Percentiles rank a stretch among this genome's conserved stretches.
Conservation (phyloP, 2,888 invertebrate genomes). For the Agrochola macilenta region DNA sequence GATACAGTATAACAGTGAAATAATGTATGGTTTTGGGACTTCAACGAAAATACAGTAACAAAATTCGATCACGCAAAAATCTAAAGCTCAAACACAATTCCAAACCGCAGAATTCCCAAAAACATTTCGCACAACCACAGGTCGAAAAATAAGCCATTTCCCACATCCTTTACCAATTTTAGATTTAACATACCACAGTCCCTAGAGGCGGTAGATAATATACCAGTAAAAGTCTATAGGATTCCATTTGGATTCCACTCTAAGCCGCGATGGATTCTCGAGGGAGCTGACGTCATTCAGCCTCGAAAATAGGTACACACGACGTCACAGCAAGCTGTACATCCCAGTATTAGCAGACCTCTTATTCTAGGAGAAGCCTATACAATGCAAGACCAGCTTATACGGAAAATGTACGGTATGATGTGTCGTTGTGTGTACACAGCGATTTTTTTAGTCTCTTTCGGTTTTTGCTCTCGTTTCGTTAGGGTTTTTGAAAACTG, state of each 20-base stretch:
- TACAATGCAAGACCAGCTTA: neutral
- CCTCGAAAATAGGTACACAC: slow-evolving; percentile 51
- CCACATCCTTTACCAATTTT: slow-evolving; percentile 59
- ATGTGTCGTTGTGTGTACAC: neutral
- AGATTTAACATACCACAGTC: slow-evolving; percentile 61
- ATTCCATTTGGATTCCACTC: slow-evolving; percentile 66
- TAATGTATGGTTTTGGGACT: neutral
- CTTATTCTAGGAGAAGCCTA: neutral
- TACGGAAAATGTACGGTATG: neutral
- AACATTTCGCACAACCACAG: slow-evolving; percentile 20
- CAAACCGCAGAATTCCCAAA: slow-evolving; percentile 16
- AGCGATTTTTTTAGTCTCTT: slow-evolving; percentile 38
- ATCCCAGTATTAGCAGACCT: neutral
- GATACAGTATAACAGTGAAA: too few species aligned
- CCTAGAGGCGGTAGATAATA: slow-evolving; percentile 58
- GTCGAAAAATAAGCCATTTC: slow-evolving; percentile 39
- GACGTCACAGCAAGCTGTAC: neutral
- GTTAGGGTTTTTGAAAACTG: neutral
- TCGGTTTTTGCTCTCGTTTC: slow-evolving; percentile 31
- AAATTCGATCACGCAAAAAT: neutral
- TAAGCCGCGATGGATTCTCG: slow-evolving; percentile 59
- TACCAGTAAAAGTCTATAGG: slow-evolving; percentile 61
- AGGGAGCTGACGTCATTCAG: slow-evolving; percentile 64
- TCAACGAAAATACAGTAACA: neutral
- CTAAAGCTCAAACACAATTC: neutral